A percentile compares a stretch with the other conserved stretches of the same genome.
phyloP scores from a whole-genome alignment of 1,140 invertebrate species.

The Habropoda laboriosa region DNA sequence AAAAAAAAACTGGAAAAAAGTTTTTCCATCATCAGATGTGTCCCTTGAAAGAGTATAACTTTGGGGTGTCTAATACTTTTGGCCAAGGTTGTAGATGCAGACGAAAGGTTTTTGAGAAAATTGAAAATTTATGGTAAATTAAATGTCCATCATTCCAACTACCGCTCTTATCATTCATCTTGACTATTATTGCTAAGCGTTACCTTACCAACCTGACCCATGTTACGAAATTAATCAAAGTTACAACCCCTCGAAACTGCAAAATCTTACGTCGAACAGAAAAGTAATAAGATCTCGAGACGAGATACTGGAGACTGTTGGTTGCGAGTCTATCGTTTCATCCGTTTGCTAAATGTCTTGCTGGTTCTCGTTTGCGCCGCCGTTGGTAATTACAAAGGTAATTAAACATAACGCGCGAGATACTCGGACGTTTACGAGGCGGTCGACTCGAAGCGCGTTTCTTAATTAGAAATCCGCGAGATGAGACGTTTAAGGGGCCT shows the following conservation, averaged over 20 bases:
- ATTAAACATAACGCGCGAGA: conserved; percentile 11
- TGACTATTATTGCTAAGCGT: not conserved
- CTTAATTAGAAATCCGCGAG: conserved; percentile 24
- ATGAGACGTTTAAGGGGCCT: not conserved
- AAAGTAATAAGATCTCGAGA: not conserved
- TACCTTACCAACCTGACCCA: not conserved
- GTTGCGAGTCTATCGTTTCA: not conserved
- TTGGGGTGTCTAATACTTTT: no score
- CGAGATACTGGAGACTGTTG: not conserved
- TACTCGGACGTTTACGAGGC: not conserved
- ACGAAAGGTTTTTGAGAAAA: no score
- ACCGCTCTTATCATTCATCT: no score
- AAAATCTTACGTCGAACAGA: not conserved
- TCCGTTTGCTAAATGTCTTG: not conserved
- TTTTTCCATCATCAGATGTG: no score
- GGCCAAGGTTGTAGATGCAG: no score
- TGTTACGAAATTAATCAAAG: not conserved
- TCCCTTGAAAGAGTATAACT: no score
- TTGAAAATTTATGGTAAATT: no score
- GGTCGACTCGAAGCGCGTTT: not conserved
- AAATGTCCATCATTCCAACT: no score
- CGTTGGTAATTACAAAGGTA: conserved; percentile 11
- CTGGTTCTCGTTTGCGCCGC: not conserved
- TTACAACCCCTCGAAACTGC: not conserved
- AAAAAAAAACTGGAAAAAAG: no score